A percentile compares a stretch with the other conserved stretches of the same genome.
phyloP scores from a whole-genome alignment of 2,888 invertebrate species.

The Geophilus truncorum region DNA sequence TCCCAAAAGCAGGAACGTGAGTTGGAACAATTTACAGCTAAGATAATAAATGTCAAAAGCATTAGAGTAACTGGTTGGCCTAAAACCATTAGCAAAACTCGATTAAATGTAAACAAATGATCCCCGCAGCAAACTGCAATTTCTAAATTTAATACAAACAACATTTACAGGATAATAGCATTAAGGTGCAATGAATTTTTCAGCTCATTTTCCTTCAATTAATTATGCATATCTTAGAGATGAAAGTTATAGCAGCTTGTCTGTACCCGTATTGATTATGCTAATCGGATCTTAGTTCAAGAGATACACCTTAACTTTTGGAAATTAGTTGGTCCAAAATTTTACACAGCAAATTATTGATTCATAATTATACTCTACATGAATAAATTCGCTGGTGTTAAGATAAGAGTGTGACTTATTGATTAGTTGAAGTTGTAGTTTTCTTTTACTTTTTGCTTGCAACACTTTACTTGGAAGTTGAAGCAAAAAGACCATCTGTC shows the following conservation, averaged over 20 bases:
- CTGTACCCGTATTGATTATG: background rate
- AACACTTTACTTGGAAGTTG: background rate
- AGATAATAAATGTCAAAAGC: background rate
- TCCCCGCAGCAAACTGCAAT: background rate
- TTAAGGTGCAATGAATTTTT: background rate
- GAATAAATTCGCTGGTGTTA: background rate
- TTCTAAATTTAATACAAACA: background rate
- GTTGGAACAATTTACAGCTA: too few species aligned
- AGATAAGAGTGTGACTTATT: background rate
- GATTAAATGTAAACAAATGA: background rate
- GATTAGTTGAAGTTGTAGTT: background rate
- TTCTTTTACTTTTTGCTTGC: background rate
- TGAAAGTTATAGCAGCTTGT: background rate
- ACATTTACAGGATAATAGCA: background rate
- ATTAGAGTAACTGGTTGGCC: background rate
- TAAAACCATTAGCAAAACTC: background rate
- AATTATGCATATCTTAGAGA: constrained; percentile 3
- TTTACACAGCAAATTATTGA: background rate
- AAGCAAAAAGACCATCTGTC: constrained; percentile 1
- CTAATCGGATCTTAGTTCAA: background rate
- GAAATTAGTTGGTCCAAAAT: background rate
- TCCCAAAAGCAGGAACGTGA: too few species aligned
- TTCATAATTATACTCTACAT: background rate
- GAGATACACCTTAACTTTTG: background rate
- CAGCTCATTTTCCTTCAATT: background rate